These are phyloP conservation scores for Leptoclinus maculatus DNA, from an alignment of 2,797 vertebrate genomes.

Conservation along the genomic window DNA sequence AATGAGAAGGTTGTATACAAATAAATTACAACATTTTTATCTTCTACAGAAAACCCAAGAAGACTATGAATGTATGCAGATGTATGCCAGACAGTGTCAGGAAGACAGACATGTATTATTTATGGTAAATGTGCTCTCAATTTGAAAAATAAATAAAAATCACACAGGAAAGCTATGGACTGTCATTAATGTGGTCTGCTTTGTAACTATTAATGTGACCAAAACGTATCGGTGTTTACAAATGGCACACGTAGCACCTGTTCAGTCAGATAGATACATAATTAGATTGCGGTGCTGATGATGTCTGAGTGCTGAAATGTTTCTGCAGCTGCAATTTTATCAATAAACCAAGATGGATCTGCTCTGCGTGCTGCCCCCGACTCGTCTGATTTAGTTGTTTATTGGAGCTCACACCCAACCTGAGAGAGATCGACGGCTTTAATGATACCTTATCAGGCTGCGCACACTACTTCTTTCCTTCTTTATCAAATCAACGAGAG, in stretches of 20 bases:
- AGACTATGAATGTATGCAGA: not conserved
- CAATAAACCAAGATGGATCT: conserved; percentile 60
- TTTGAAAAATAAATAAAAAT: not conserved
- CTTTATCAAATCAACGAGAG: conserved; percentile 13
- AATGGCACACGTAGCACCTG: conserved; percentile 30
- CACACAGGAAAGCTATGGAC: not conserved
- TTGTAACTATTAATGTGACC: conserved; percentile 27
- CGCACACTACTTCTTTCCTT: not conserved
- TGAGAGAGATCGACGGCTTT: conserved; percentile 24
- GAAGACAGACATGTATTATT: not conserved
- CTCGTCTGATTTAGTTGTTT: conserved; percentile 54
- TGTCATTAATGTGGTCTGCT: not conserved
- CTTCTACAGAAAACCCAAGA: conserved; percentile 1
- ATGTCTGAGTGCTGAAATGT: conserved; percentile 47
- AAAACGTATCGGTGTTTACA: conserved; percentile 32
- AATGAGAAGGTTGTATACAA: conserved; percentile 3
- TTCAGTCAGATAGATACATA: conserved; percentile 44
- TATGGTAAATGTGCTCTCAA: not conserved
- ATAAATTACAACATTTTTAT: conserved; percentile 7
- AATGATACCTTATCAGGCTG: conserved; percentile 26
- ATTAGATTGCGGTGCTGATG: conserved; percentile 46
- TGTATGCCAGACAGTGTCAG: not conserved
- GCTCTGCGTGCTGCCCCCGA: conserved; percentile 10
- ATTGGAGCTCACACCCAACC: conserved; percentile 39
- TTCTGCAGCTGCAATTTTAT: conserved; percentile 35